Conservation (phyloP, 1,140 invertebrate genomes). For the Teleogryllus occipitalis region DNA sequence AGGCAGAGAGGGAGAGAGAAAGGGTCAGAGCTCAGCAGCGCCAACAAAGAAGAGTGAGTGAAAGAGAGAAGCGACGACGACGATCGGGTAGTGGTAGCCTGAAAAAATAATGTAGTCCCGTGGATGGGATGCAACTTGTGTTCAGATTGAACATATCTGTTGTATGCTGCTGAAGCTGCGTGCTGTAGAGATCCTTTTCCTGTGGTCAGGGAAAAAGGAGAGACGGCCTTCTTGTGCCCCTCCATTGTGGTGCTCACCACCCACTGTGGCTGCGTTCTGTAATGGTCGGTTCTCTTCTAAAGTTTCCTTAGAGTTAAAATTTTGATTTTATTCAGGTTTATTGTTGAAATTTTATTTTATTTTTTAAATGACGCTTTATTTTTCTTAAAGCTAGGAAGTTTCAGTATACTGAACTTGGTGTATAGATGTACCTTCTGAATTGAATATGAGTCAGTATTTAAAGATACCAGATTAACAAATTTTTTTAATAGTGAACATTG, state of each 20-base stretch:
- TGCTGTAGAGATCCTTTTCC: background rate
- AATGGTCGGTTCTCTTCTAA: conserved; percentile 8
- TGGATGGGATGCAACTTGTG: background rate
- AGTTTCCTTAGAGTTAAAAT: background rate
- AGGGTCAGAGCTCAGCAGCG: conserved; percentile 16
- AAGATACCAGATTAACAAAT: no score
- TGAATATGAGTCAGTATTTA: no score
- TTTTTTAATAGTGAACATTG: background rate
- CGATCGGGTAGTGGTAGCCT: conserved; percentile 9
- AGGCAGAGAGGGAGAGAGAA: conserved; percentile 38
- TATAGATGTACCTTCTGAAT: background rate
- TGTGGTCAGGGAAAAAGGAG: background rate
- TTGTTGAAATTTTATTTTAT: background rate
- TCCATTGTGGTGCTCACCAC: background rate
- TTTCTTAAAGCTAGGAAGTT: background rate
- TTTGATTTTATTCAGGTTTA: background rate
- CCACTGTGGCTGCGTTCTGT: conserved; percentile 7
- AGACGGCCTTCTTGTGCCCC: background rate
- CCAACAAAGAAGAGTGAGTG: conserved; percentile 14
- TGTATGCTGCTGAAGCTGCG: background rate
- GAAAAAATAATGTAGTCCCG: conserved; percentile 11
- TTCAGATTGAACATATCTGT: background rate
- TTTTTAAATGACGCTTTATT: background rate
- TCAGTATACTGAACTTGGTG: background rate
- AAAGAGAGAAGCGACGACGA: conserved; percentile 13